A percentile compares a stretch with the other conserved stretches of the same genome.
Evolutionary conservation across 2,113 vertebrate species (phyloP).

Genomic region (Falcunculus frontatus): DNA sequence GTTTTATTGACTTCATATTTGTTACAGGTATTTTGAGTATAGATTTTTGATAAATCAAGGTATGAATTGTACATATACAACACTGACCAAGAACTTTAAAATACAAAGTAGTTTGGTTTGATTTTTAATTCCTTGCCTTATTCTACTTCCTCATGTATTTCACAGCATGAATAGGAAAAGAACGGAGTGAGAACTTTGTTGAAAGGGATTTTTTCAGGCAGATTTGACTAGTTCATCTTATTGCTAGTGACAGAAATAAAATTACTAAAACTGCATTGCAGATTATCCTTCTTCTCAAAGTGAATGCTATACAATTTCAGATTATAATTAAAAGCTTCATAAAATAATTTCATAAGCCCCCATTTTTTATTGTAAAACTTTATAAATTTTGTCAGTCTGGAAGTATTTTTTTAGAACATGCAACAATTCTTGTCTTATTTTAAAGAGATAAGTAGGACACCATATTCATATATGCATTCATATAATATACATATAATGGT

Average conservation of each 20-base stretch:
- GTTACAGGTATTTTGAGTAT: background rate
- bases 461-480: background rate
- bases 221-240: background rate
- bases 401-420: background rate
- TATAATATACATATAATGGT: rapidly evolving
- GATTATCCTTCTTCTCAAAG: background rate
- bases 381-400: background rate
- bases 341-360: background rate
- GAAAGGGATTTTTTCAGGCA: background rate
- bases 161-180: background rate
- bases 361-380: background rate
- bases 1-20: background rate
- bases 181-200: background rate
- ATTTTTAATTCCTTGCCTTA: background rate
- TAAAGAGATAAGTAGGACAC: background rate
- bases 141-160: background rate
- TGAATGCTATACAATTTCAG: background rate
- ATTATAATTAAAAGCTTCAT: background rate
- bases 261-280: background rate
- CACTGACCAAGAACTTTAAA: background rate
- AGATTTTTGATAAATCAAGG: background rate
- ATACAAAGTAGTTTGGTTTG: rapidly evolving
- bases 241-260: background rate
- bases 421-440: background rate
- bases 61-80: rapidly evolving